Base-by-base conservation (phyloP, 2,797 vertebrate species). In the Parotocinclus haroldoi region DNA sequence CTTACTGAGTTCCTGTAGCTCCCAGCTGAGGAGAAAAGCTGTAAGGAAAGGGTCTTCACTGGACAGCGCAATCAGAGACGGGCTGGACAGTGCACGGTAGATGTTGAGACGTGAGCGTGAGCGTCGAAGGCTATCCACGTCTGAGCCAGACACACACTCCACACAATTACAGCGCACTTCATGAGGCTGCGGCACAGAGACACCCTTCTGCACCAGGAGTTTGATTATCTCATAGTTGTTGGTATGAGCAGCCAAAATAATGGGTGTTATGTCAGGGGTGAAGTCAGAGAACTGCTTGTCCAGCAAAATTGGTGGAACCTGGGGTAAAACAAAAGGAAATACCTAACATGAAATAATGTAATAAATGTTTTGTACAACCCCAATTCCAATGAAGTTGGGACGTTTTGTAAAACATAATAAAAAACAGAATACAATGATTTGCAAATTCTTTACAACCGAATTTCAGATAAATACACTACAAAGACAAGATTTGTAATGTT, bases 171-270 rank as follows among this genome's bases (percentile, higher is more conserved):
- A 99, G 70, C 96, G 95, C 56, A 98, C 96, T 84, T 96, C 95
- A 0, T 99, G 96, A 0, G 96, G 96, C 79, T 96, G 89, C 0
- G 96, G 96, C 74, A 99, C 91, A 0, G 95, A 98, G 42, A 99
- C 96, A 0, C 96, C 96, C 72, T 95, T 98, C 89, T 96, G 96
- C 62, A 99, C 96, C 69, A 99, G 87, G 9, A 98, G 93, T 80
- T 99, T 99, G 80, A 98, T 95, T 72, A 99, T 98, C 82, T 98
- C 95, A 0, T 98, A 99, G 84, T 96, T 98, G 88, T 99, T 99
- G 76, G 96, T 98, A 87, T 99, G 96, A 36, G 96, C 96, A 40
- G 95, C 96, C 69, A 98, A 87, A 79, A 99, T 98, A 82, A 99
- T 95, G 9, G 96, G 96, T 0, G 96, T 98, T 77, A 98, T 96